Conservation (phyloP, 2,113 vertebrate species). For the Diphyllodes magnificus region DNA sequence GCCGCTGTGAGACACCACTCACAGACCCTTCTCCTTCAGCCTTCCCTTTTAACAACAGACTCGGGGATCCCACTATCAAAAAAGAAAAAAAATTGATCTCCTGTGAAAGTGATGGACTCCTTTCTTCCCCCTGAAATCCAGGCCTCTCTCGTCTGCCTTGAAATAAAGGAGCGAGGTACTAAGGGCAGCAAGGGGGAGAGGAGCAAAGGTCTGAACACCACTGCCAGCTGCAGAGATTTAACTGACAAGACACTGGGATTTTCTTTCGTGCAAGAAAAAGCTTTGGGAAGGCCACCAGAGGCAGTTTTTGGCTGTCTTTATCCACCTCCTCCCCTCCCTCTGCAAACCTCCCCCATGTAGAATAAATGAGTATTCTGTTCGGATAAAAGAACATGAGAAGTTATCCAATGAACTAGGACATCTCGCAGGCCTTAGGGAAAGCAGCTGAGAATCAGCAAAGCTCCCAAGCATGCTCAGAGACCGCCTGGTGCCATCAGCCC, state of each 20-base stretch:
- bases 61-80: not conserved
- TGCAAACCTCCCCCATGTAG: not conserved
- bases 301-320: not conserved
- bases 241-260: not conserved
- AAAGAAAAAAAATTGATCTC: not conserved
- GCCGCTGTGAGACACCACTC: accelerated
- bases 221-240: not conserved
- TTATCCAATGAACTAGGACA: not conserved
- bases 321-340: not conserved
- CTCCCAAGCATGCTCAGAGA: not conserved
- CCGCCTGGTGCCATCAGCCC: accelerated
- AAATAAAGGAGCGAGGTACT: not conserved
- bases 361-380: not conserved
- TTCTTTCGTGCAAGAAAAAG: not conserved
- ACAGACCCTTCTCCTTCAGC: not conserved
- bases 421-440: not conserved
- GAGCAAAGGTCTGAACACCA: not conserved
- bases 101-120: not conserved
- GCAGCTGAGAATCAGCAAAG: not conserved
- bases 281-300: not conserved
- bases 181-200: not conserved
- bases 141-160: accelerated
- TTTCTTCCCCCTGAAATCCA: not conserved
- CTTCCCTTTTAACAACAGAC: not conserved
- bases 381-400: not conserved